A percentile compares a stretch with the other conserved stretches of the same genome.
Evolutionary conservation across 2,113 vertebrate species (phyloP).

Genomic region (Chaetops frenatus): DNA sequence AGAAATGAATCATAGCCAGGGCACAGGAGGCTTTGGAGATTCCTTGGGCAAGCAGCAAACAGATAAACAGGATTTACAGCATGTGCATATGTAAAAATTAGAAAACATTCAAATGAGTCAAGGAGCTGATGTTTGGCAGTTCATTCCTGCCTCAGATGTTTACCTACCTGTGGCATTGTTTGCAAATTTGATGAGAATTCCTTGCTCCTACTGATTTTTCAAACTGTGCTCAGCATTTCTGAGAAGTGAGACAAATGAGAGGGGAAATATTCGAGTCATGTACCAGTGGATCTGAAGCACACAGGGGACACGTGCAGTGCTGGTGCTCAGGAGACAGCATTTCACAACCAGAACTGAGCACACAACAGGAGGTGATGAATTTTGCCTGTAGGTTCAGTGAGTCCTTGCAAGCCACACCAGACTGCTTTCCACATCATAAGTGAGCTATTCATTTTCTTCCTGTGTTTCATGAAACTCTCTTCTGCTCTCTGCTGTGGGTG

Average conservation of each 20-base stretch:
- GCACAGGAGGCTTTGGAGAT: background rate
- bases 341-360: background rate
- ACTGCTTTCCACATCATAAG: background rate
- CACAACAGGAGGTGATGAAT: background rate
- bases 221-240: background rate
- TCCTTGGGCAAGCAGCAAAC: background rate
- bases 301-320: background rate
- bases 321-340: background rate
- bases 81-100: background rate
- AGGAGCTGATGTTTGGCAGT: background rate
- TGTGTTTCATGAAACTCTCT: background rate
- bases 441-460: background rate
- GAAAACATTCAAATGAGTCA: background rate
- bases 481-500: background rate
- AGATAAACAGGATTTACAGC: constrained; percentile 3
- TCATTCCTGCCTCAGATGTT: background rate
- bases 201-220: background rate
- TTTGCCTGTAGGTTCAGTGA: background rate
- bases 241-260: background rate
- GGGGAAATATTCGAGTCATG: background rate
- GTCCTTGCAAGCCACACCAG: background rate
- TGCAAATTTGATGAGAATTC: background rate
- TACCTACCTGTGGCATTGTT: constrained; percentile 3
- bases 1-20: constrained; percentile 18
- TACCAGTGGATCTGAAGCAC: background rate